Evolutionary conservation across 2,797 vertebrate species (phyloP).

Genomic region (Momotus momota): DNA sequence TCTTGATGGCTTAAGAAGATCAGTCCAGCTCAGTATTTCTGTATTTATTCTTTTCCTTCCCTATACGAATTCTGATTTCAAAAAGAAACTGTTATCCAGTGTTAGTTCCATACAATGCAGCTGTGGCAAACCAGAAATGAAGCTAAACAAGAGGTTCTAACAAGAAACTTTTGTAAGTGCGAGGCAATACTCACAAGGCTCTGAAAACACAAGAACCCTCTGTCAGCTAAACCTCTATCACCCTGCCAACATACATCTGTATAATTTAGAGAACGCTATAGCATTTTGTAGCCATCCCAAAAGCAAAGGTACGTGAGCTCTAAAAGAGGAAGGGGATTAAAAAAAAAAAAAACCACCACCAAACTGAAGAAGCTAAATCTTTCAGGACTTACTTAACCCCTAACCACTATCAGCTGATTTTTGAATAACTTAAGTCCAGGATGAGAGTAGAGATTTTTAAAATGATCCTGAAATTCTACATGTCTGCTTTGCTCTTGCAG

Average conservation of each 20-base stretch:
- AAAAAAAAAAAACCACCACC: neutral
- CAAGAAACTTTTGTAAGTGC: neutral
- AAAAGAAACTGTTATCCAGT: neutral
- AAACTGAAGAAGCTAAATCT: neutral
- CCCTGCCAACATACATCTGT: neutral
- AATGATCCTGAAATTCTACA: conserved; percentile 25
- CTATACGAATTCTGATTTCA: neutral
- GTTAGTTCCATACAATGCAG: neutral
- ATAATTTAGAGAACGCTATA: neutral
- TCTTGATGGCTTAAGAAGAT: conserved; percentile 30
- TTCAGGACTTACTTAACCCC: neutral
- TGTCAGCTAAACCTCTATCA: conserved; percentile 24
- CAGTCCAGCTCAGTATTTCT: neutral
- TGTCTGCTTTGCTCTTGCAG: conserved; percentile 32
- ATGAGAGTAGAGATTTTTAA: conserved; percentile 48
- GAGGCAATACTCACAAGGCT: conserved; percentile 40
- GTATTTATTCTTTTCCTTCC: neutral
- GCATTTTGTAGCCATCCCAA: neutral
- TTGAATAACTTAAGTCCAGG: conserved; percentile 18
- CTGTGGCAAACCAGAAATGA: conserved; percentile 61
- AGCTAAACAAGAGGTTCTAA: conserved; percentile 22
- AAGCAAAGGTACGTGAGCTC: neutral
- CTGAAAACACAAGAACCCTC: conserved; percentile 13
- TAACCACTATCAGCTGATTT: conserved; percentile 7
- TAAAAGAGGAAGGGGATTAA: neutral